Percentiles rank a stretch among this genome's conserved stretches.
Conservation (phyloP, 2,888 invertebrate genomes). For the Synanthedon vespiformis region DNA sequence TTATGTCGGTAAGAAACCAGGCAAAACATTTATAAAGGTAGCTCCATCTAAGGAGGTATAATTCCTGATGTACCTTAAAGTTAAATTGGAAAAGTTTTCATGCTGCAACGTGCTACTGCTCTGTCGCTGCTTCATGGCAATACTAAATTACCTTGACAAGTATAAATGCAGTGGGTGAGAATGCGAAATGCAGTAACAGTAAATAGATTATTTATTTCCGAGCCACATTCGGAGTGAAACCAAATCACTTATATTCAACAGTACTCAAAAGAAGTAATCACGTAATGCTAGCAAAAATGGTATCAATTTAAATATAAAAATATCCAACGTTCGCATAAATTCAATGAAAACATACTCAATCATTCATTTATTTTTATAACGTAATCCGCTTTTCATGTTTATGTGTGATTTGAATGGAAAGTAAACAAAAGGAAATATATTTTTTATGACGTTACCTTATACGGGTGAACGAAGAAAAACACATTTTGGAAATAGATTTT, state of each 20-base stretch:
- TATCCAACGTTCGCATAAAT: no score
- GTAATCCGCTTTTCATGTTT: neutral
- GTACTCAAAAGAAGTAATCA: no score
- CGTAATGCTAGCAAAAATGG: no score
- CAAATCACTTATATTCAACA: no score
- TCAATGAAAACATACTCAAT: no score
- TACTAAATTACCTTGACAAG: slow-evolving; percentile 10
- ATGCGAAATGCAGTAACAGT: neutral
- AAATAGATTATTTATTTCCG: slow-evolving; percentile 7
- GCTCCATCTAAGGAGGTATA: slow-evolving; percentile 34
- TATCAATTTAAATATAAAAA: no score
- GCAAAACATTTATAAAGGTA: slow-evolving; percentile 4
- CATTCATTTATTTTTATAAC: neutral
- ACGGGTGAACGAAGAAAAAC: neutral
- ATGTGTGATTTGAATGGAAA: neutral
- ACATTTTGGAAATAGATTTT: neutral
- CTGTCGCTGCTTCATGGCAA: slow-evolving; percentile 24
- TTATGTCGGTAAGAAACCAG: neutral
- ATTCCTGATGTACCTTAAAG: slow-evolving; percentile 49
- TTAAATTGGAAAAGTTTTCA: slow-evolving; percentile 59
- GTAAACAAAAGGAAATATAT: neutral
- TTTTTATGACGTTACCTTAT: neutral
- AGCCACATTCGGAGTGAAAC: no score
- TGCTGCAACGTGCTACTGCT: slow-evolving; percentile 38
- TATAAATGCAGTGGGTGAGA: neutral